Base-by-base conservation (phyloP, 1,140 invertebrate genomes). In the Polypedilum pembai region DNA sequence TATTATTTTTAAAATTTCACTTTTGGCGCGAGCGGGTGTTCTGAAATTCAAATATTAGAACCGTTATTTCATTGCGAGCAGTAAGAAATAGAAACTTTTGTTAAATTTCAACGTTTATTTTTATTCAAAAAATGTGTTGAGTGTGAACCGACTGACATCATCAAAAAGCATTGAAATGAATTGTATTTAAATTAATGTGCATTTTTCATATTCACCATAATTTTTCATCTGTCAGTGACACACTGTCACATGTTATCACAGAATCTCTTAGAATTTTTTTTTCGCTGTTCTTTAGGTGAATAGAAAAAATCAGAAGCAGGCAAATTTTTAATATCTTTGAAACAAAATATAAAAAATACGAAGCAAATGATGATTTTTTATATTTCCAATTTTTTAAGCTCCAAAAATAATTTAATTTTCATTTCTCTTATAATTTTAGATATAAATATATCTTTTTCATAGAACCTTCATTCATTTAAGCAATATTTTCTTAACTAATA, bases 401-500 rank as follows among this genome's bases (percentile, higher is more conserved):
- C 45, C 45, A 56, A 56, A 56, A 56, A 56, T 56, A 56, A 56
- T 56, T 15, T n/a, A 12, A n/a, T 56, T 56, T 56, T 5, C 24
- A 33, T 56, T 56, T 56, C 45, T 56, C 45, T 56, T 56, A 56
- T 56, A 15, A 56, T 15, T 56, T 56, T 56, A 4, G 4, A 56
- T 45, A 56, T 56, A 56, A 56, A 56, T 56, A 33, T 33, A 33
- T 33, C 24, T 33, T 33, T 56, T n/a, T 56, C 12, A 56, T 56
- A 56, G 45, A 56, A 56, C 45, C 45, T 56, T 33, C 24, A 33
- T 56, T 56, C 45, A 56, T n/a, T n/a, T 56, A 56, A 56, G 45
- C 45, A 56, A 56, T 56, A 56, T 56, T n/a, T 56, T 15, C 45
- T 56, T 56, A 56, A n/a, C 12, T n/a, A 56, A 15, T 56, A 3